Evolutionary conservation across 37 sponge, comb jelly and placozoan genomes (phyloP).

Genomic region (Geodia barretti): DNA sequence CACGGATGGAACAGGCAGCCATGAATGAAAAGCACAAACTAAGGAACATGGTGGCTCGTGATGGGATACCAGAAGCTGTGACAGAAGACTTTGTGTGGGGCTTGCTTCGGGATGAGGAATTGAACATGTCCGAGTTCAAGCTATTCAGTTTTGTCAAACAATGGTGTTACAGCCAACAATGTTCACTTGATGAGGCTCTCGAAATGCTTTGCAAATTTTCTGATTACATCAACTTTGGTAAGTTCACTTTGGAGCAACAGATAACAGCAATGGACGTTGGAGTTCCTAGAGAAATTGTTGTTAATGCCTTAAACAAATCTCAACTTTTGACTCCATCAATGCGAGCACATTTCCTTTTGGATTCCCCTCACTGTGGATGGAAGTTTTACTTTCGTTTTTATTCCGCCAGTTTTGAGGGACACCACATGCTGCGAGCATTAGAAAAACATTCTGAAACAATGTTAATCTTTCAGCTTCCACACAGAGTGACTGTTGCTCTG

Average conservation of each 20-base stretch:
- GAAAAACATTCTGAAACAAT: slow-evolving; percentile 51
- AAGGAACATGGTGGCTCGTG: neutral
- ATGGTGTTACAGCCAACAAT: slow-evolving; percentile 59
- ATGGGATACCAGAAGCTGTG: neutral
- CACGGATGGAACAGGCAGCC: slow-evolving; percentile 51
- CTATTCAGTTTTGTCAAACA: slow-evolving; percentile 52
- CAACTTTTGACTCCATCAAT: slow-evolving; percentile 49
- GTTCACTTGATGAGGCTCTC: slow-evolving; percentile 13
- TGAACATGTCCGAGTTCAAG: slow-evolving; percentile 55
- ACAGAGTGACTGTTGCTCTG: slow-evolving; percentile 32
- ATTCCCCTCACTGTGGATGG: slow-evolving; percentile 68
- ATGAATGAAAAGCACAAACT: slow-evolving; percentile 31
- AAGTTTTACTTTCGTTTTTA: slow-evolving; percentile 31
- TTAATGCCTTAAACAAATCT: slow-evolving; percentile 78
- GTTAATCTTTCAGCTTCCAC: slow-evolving; percentile 43
- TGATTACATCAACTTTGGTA: slow-evolving; percentile 64
- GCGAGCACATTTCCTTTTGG: slow-evolving; percentile 47
- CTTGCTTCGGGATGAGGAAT: slow-evolving; percentile 12
- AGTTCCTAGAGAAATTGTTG: slow-evolving; percentile 53
- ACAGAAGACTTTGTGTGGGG: slow-evolving; percentile 64
- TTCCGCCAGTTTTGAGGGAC: slow-evolving; percentile 44
- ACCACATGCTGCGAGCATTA: slow-evolving; percentile 49
- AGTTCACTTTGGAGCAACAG: slow-evolving; percentile 64
- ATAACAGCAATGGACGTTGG: slow-evolving; percentile 58
- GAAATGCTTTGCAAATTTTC: slow-evolving; percentile 56